Evolutionary conservation across 2,797 vertebrate genomes (phyloP).

Genomic region (Lutjanus argentimaculatus): DNA sequence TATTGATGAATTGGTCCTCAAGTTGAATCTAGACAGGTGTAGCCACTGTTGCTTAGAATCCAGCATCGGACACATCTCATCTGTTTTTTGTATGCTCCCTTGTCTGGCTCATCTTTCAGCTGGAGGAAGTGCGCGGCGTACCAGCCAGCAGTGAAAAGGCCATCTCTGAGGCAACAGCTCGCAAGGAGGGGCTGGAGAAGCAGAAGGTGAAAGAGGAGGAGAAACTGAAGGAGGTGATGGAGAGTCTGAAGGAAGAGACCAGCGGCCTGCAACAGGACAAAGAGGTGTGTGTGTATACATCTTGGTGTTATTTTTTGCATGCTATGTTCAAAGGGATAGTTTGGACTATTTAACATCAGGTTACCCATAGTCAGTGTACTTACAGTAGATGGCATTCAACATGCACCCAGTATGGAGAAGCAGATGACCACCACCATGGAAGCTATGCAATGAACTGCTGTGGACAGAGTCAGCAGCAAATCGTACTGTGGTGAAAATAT

Average conservation of each 20-base stretch:
- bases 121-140: constrained; percentile 90
- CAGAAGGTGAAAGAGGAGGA: constrained; percentile 90
- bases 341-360: too few species aligned
- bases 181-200: constrained; percentile 89
- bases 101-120: constrained; percentile 78
- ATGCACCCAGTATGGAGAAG: too few species aligned
- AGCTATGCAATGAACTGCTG: too few species aligned
- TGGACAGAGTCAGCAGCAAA: too few species aligned
- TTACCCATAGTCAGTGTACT: too few species aligned
- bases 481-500: too few species aligned
- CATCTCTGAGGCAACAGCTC: constrained; percentile 88
- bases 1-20: constrained; percentile 19
- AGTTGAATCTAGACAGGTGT: constrained; percentile 27
- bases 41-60: constrained; percentile 15
- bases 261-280: constrained; percentile 93
- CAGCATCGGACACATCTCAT: constrained; percentile 13
- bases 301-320: neutral
- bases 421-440: too few species aligned
- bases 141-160: constrained; percentile 87
- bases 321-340: too few species aligned
- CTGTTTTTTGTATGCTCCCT: constrained; percentile 21
- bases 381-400: too few species aligned
- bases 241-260: constrained; percentile 94
- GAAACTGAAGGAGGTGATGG: constrained; percentile 92
- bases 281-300: constrained; percentile 85